A percentile compares a stretch with the other conserved stretches of the same genome.
These are phyloP conservation scores for Tretioscincus oriximinensis DNA, from an alignment of 2,113 vertebrate genomes.

Conservation along the genomic window DNA sequence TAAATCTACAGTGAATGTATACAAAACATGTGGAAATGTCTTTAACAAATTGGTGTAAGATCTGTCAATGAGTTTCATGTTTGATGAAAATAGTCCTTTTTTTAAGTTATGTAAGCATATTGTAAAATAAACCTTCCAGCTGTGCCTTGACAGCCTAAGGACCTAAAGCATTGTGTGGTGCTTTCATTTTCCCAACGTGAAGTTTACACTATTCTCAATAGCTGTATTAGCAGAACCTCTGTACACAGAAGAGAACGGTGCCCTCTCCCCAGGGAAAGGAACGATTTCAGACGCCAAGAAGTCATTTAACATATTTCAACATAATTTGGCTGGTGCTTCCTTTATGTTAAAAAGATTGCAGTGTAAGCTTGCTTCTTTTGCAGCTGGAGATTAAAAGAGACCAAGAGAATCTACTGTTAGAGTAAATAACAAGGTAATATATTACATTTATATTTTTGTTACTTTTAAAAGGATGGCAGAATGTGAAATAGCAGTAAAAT, in stretches of 20 bases:
- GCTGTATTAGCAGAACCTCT: constrained; percentile 63
- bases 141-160: constrained; percentile 85
- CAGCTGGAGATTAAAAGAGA: constrained; percentile 76
- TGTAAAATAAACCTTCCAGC: constrained; percentile 69
- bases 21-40: neutral
- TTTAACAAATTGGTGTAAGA: constrained; percentile 37
- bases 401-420: constrained; percentile 75
- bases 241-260: constrained; percentile 63
- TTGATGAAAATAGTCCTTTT: constrained; percentile 52
- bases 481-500: constrained; percentile 59
- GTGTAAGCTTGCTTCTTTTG: constrained; percentile 73
- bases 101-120: constrained; percentile 48
- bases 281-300: constrained; percentile 69
- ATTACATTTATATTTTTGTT: constrained; percentile 69
- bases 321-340: constrained; percentile 61
- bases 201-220: constrained; percentile 55
- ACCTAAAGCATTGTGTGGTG: constrained; percentile 70
- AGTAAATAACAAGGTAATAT: constrained; percentile 82
- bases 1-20: constrained; percentile 20
- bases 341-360: constrained; percentile 74
- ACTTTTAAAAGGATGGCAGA: constrained; percentile 59
- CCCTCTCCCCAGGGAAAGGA: constrained; percentile 69
- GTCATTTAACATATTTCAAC: constrained; percentile 70
- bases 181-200: constrained; percentile 58
- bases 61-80: constrained; percentile 52